These are phyloP conservation scores for Euplagia quadripunctaria DNA, from an alignment of 2,888 invertebrate species.

Conservation along the genomic window DNA sequence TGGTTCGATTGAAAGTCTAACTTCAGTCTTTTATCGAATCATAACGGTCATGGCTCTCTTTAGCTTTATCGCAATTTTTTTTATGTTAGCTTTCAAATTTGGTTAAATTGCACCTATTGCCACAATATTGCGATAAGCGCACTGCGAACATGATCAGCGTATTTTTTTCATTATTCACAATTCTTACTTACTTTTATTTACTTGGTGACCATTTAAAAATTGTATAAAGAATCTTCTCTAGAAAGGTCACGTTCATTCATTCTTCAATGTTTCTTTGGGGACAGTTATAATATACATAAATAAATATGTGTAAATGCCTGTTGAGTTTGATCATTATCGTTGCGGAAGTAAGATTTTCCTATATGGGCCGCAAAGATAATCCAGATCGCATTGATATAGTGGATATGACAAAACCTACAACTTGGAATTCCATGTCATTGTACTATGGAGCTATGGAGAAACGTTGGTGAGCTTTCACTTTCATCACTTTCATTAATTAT, in stretches of 20 bases:
- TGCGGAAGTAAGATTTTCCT: conserved; percentile 7
- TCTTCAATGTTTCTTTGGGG: neutral
- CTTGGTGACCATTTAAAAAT: conserved; percentile 2
- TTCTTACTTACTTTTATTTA: neutral
- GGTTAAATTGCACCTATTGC: neutral
- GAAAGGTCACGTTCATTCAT: neutral
- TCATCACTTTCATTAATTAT: too few species aligned
- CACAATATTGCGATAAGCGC: neutral
- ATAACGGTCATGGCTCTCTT: neutral
- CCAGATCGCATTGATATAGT: conserved; percentile 57
- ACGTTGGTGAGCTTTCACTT: conserved; percentile 62
- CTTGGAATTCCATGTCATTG: conserved; percentile 63
- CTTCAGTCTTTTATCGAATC: neutral
- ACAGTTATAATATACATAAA: neutral
- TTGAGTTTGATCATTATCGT: neutral
- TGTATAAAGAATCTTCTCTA: neutral
- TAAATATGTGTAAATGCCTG: neutral
- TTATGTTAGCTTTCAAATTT: neutral
- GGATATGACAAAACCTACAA: conserved; percentile 67
- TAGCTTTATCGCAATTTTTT: neutral
- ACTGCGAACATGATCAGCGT: neutral
- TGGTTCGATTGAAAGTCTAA: neutral
- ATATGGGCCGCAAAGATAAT: conserved; percentile 16
- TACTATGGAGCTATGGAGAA: conserved; percentile 68
- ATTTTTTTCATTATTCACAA: neutral